Evolutionary conservation across 2,797 vertebrate species (phyloP), one percentile per base, ranked within the genome.

Genomic region (Hypotaenidia okinawae): DNA sequence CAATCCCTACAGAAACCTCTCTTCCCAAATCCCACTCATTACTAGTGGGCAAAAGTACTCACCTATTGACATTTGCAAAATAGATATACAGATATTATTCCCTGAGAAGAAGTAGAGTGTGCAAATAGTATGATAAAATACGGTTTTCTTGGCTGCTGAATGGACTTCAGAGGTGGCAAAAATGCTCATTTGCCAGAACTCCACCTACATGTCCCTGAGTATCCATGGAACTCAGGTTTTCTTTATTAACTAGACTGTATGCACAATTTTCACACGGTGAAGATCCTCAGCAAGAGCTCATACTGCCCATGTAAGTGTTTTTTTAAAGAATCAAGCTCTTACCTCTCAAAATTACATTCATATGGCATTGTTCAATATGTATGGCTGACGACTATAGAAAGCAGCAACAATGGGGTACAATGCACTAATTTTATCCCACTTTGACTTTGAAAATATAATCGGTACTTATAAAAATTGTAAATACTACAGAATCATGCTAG

Each of bases 381-480:
- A 97, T 96, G 94, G 94, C 94, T 93, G 96, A 96, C 96, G 97
- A 96, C 87, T 96, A 93, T 90, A 96, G 97, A 98, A 97, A 98
- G 97, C 96, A 10, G 85, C 94, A 95, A 95, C 96, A 93, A 96
- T 33, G 2, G 93, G 94, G 91, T 97, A 97, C 96, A 97, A 97
- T 97, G 97, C 94, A 92, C 97, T 97, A 97, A 98, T 98, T 98
- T 98, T 97, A 97, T 97, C 95, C 97, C 96, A 96, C 97, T 98
- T 97, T 97, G 97, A 97, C 97, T 98, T 97, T 95, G 97, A 97
- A 98, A 98, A 97, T 98, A 97, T 97, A 98, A 98, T 98, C 67
- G 5, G 97, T 97, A 95, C 96, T 97, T 98, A 97, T 64, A 97
- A 97, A 98, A 97, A 97, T 96, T 97, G 95, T 97, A 97, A 97